A percentile compares a stretch with the other conserved stretches of the same genome.
Evolutionary conservation across 2,113 vertebrate species (phyloP).

Genomic region (Phocoena phocoena): DNA sequence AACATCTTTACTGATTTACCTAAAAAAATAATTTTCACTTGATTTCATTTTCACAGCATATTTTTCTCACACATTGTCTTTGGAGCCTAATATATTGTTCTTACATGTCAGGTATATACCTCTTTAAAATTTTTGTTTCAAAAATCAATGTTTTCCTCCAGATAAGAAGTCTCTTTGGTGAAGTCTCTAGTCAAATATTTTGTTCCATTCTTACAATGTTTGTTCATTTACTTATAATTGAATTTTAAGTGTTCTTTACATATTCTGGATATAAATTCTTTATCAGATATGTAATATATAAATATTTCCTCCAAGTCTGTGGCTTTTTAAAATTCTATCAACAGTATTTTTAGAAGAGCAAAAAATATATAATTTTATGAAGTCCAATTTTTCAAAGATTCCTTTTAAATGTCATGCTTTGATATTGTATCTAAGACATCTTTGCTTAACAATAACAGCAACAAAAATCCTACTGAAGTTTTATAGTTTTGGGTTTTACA

Average conservation of each 20-base stretch:
- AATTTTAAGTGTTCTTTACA: not conserved
- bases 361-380: not conserved
- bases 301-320: not conserved
- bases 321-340: not conserved
- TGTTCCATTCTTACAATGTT: not conserved
- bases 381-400: not conserved
- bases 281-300: not conserved
- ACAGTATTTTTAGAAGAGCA: not conserved
- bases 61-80: slow-evolving; percentile 17
- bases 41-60: not conserved
- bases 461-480: not conserved
- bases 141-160: not conserved
- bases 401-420: not conserved
- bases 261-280: not conserved
- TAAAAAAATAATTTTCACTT: not conserved
- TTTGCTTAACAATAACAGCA: not conserved
- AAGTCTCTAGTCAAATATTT: not conserved
- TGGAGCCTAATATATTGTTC: not conserved
- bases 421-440: not conserved
- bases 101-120: not conserved
- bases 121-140: not conserved
- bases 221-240: not conserved
- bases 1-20: not conserved
- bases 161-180: not conserved
- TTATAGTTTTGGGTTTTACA: not conserved